A percentile compares a stretch with the other conserved stretches of the same genome.
Evolutionary conservation across 2,113 vertebrate genomes (phyloP).

Genomic region (Toxostoma redivivum): DNA sequence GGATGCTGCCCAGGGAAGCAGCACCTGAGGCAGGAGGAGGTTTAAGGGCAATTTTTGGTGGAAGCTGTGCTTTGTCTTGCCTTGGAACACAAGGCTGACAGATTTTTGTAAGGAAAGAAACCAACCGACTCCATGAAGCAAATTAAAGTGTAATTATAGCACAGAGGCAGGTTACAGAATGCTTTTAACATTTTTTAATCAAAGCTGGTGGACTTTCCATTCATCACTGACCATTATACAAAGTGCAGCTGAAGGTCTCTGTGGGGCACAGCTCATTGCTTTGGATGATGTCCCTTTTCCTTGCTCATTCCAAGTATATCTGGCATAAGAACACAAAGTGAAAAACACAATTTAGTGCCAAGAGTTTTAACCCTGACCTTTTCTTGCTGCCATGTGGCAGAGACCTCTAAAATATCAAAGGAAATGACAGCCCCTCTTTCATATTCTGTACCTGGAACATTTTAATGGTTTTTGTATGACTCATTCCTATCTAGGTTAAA

Average conservation of each 20-base stretch:
- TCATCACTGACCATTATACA: not conserved
- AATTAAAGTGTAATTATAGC: not conserved
- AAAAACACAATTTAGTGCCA: not conserved
- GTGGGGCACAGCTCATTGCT: not conserved
- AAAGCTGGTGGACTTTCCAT: not conserved
- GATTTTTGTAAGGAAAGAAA: not conserved
- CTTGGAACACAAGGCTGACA: not conserved
- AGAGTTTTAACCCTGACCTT: not conserved
- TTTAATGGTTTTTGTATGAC: not conserved
- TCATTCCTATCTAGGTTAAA: not conserved
- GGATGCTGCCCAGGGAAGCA: not conserved
- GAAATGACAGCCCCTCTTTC: not conserved
- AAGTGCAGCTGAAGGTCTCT: not conserved
- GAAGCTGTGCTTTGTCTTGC: not conserved
- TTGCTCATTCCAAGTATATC: not conserved
- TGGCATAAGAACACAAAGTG: not conserved
- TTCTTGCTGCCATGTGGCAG: not conserved
- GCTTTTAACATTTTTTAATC: not conserved
- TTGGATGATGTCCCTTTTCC: not conserved
- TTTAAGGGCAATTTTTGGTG: not conserved
- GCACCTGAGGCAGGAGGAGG: not conserved
- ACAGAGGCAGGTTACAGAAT: not conserved
- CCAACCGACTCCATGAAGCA: not conserved
- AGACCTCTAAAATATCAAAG: not conserved
- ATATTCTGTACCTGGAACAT: not conserved